Conservation (phyloP, 23 tunicate species). For the Phallusia fumigata region DNA sequence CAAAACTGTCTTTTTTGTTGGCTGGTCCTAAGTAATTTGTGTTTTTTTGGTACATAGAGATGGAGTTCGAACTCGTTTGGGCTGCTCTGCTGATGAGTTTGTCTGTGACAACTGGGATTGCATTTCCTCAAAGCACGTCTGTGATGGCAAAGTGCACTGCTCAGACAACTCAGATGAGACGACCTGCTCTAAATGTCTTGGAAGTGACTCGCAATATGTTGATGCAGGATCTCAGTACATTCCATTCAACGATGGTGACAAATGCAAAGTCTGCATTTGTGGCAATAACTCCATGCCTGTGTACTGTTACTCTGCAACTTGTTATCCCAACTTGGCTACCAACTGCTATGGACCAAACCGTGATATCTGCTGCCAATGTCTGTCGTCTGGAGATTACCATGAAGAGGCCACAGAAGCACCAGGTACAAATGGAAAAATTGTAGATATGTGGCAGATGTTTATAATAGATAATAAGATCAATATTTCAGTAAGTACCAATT, state of each 20-base stretch:
- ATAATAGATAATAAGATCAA: no score
- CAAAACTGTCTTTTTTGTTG: background rate
- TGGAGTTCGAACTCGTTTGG: slow-evolving; percentile 2
- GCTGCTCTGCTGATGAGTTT: slow-evolving; percentile 6
- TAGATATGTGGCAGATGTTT: no score
- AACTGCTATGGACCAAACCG: slow-evolving; percentile 11
- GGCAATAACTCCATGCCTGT: slow-evolving; percentile 9
- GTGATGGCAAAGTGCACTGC: slow-evolving; percentile 20
- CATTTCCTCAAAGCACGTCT: slow-evolving; percentile 1
- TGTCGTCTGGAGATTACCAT: background rate
- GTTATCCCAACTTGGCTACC: background rate
- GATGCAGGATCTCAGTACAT: slow-evolving; percentile 1
- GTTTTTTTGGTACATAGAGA: background rate
- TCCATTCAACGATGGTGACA: slow-evolving; percentile 2
- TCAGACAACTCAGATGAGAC: slow-evolving; percentile 29
- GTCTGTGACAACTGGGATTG: slow-evolving; percentile 32
- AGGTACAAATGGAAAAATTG: background rate
- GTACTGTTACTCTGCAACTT: slow-evolving; percentile 21
- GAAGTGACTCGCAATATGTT: background rate
- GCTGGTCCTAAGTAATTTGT: no score
- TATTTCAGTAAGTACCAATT: no score
- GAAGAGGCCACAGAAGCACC: background rate
- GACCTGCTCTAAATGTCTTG: slow-evolving; percentile 15
- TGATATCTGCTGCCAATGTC: slow-evolving; percentile 16
- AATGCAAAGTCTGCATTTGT: slow-evolving; percentile 19